Base-by-base conservation (phyloP, 2,113 vertebrate species). In the Pelusios castaneus region DNA sequence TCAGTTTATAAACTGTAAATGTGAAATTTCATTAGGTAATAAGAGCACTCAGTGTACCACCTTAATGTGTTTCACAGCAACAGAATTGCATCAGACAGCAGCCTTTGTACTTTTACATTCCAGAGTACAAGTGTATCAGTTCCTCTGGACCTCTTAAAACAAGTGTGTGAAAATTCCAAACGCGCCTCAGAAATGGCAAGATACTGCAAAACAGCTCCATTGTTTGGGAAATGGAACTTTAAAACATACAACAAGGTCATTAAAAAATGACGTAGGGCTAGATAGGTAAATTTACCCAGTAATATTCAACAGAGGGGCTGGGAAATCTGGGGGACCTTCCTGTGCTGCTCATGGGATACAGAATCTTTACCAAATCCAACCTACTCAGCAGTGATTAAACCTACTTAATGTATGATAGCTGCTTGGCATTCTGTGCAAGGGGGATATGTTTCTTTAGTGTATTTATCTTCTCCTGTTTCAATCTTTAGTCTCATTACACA, bases 61-160 rank as follows among this genome's bases (percentile, higher is more conserved):
- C 41, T 67, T 83, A 85, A 77, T 2, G 6, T 41, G 60, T 95
- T 93, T 89, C n/a, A 88, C 55, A 91, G 89, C 34, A 90, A 73
- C 7, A 83, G 56, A 80, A 63, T 21, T 81, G 75, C 80, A n/a
- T 63, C 55, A 67, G 54, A 82, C 67, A 77, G 14, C 25, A 91
- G 49, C 38, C 55, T 73, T 91, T 73, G 58, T 77, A n/a, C 12
- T 76, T 76, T 60, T 79, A 49, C 38, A 91, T 55, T 43, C 38
- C 0, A 0, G 55, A 80, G 34, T 49, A 95, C 43, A 38, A 80
- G 67, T 79, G 25, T 38, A 78, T 60, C 93, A 52, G 47, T 94
- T 94, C 63, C 82, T 84, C 73, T 86, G 60, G 43, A 51, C 73
- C 77, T 95, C 90, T 94, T 91, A 91, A 90, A 96, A 93, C 25